phyloP scores from a whole-genome alignment of 2,113 vertebrate genomes.

The Aphelocoma coerulescens region DNA sequence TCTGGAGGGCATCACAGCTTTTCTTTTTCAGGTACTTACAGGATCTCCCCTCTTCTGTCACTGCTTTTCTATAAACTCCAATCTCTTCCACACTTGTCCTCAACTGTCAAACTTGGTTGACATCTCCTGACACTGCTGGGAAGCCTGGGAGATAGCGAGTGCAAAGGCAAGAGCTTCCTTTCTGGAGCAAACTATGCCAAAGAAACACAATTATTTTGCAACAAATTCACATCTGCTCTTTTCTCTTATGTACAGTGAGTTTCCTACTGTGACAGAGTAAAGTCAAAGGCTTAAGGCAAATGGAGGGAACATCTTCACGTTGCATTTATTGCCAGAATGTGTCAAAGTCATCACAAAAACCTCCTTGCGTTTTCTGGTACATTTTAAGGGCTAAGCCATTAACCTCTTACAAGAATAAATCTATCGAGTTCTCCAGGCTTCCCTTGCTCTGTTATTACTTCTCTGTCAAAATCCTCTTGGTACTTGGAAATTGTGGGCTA shows the following conservation, averaged over 20 bases:
- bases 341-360: neutral
- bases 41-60: neutral
- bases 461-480: neutral
- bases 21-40: neutral
- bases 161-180: neutral
- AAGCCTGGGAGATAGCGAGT: neutral
- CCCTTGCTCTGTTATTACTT: neutral
- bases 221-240: neutral
- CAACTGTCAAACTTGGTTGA: neutral
- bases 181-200: neutral
- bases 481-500: neutral
- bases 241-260: neutral
- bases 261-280: neutral
- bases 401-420: neutral
- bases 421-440: neutral
- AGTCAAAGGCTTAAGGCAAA: neutral
- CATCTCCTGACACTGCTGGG: neutral
- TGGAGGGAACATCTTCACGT: neutral
- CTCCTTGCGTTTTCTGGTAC: neutral
- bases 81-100: neutral
- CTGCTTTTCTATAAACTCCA: neutral
- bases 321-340: neutral
- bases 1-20: neutral
- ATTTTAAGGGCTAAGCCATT: conserved; percentile 10
- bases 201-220: neutral